These are phyloP conservation scores for Hippolais icterina DNA, from an alignment of 2,113 vertebrate species.

Conservation along the genomic window DNA sequence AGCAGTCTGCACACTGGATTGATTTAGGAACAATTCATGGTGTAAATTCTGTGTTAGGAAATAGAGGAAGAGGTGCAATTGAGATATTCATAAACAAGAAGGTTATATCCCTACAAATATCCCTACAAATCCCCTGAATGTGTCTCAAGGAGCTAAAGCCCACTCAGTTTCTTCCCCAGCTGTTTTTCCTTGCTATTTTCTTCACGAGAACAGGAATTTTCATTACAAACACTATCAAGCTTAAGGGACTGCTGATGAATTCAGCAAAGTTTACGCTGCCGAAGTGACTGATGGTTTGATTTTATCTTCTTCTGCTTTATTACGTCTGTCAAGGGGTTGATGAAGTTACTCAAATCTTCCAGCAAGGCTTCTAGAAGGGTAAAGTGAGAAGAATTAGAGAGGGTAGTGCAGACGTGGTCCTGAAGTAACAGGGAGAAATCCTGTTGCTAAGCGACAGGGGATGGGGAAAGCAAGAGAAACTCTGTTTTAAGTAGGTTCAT, in stretches of 20 bases:
- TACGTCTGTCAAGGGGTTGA: neutral
- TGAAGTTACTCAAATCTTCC: constrained; percentile 14
- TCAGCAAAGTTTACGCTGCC: neutral
- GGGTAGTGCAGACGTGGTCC: neutral
- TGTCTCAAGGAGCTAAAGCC: neutral
- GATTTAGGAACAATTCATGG: neutral
- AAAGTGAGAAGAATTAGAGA: neutral
- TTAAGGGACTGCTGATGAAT: neutral
- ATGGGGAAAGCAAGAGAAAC: neutral
- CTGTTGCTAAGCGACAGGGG: constrained; percentile 53
- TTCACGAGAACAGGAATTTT: neutral
- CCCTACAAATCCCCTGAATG: neutral
- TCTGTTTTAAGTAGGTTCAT: neutral
- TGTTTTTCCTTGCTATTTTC: neutral
- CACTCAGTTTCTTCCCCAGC: neutral
- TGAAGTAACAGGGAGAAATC: neutral
- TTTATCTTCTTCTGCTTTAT: constrained; percentile 27
- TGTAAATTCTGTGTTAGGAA: fast-evolving
- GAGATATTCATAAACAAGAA: neutral
- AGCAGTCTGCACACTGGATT: neutral
- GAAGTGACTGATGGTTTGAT: neutral
- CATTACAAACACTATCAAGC: neutral
- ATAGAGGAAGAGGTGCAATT: neutral
- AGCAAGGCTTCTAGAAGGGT: neutral
- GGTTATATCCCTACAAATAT: neutral